Conservation (phyloP, 1,140 invertebrate species). For the Brachystomella parvula region DNA sequence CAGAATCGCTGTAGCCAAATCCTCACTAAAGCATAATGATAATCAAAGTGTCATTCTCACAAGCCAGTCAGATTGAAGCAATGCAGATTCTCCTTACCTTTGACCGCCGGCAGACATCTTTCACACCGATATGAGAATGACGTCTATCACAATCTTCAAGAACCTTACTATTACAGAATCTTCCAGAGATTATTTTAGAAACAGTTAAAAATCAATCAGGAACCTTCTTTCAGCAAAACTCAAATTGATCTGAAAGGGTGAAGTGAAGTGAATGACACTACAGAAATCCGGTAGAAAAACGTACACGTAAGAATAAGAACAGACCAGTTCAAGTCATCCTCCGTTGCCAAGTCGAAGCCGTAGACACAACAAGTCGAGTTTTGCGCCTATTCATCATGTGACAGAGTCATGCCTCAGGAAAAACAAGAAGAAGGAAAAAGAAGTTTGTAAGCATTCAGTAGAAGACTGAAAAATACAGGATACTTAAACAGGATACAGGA, state of each 20-base stretch:
- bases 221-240: neutral
- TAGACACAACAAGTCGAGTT: neutral
- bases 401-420: neutral
- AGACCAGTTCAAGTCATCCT: neutral
- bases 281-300: conserved; percentile 1
- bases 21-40: conserved; percentile 52
- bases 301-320: neutral
- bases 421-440: too few species aligned
- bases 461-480: too few species aligned
- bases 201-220: neutral
- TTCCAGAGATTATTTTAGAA: neutral
- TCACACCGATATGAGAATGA: neutral
- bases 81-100: neutral
- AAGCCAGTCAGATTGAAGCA: neutral
- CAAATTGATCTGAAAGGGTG: neutral
- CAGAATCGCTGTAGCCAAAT: conserved; percentile 96
- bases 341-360: neutral
- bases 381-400: too few species aligned
- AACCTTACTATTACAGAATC: neutral
- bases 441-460: too few species aligned
- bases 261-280: neutral
- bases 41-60: neutral
- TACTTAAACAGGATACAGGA: neutral
- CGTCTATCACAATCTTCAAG: neutral
- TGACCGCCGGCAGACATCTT: conserved; percentile 5